These are phyloP conservation scores for Quadriops clusia DNA, from an alignment of 2,888 invertebrate species.

Conservation along the genomic window DNA sequence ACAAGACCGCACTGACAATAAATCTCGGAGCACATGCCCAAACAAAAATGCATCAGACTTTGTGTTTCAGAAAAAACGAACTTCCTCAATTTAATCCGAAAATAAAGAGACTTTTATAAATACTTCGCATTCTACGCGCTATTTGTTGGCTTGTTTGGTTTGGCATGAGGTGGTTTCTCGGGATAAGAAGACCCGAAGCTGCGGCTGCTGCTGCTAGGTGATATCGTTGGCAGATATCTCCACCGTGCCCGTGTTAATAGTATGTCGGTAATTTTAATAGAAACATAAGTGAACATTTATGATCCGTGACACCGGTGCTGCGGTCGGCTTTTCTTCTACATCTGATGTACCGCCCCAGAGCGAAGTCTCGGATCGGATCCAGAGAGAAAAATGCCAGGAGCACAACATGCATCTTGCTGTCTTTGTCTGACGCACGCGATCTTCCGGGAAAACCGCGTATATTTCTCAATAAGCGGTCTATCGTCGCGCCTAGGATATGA, in stretches of 20 bases:
- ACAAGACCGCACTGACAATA: too few relatives aligned
- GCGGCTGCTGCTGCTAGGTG: constrained; percentile 11
- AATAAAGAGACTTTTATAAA: constrained; percentile 22
- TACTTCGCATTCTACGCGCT: constrained; percentile 20
- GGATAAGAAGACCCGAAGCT: constrained; percentile 13
- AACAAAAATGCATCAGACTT: too few relatives aligned
- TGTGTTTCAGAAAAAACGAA: constrained; percentile 11
- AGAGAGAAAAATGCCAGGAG: constrained; percentile 10
- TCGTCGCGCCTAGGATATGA: constrained; percentile 29
- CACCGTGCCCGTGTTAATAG: constrained; percentile 28
- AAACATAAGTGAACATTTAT: constrained; percentile 41
- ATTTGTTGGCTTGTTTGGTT: constrained; percentile 23
- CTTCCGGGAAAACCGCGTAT: constrained; percentile 5
- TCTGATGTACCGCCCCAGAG: constrained; percentile 27
- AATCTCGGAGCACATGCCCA: too few relatives aligned
- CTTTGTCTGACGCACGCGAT: constrained; percentile 7
- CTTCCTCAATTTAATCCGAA: constrained; percentile 21
- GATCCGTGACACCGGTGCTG: constrained; percentile 37
- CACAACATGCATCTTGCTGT: constrained; percentile 2
- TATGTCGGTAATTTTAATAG: constrained; percentile 35
- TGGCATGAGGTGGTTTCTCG: constrained; percentile 20
- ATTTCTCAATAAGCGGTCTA: constrained; percentile 11
- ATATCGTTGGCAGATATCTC: constrained; percentile 30
- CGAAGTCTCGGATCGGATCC: constrained; percentile 13
- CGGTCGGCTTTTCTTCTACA: constrained; percentile 24